These are phyloP conservation scores for Allochrocebus solatus DNA, from an alignment of 2,797 vertebrate genomes.

Conservation along the genomic window DNA sequence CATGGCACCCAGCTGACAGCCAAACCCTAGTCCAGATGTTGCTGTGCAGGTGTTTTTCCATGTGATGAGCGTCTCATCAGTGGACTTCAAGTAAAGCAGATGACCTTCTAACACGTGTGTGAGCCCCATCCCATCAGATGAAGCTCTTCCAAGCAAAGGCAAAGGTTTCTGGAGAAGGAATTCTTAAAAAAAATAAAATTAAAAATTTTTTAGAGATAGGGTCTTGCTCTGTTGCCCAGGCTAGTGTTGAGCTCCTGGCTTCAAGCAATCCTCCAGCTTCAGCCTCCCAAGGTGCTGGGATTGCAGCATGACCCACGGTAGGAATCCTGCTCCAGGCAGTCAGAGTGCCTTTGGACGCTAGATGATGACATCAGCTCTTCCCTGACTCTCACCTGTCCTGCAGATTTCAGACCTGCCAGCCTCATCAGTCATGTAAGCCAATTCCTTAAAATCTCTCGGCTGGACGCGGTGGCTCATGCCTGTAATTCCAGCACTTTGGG, in stretches of 20 bases:
- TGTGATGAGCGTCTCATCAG: neutral
- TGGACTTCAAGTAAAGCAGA: neutral
- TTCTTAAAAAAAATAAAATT: too few relatives aligned
- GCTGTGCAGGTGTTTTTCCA: too few relatives aligned
- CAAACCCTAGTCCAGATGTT: too few relatives aligned
- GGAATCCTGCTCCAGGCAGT: neutral
- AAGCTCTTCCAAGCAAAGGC: neutral
- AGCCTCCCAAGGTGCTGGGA: neutral
- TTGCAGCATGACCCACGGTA: neutral
- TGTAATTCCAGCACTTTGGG: neutral
- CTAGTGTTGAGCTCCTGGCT: neutral
- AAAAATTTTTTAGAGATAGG: neutral
- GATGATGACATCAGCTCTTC: accelerated
- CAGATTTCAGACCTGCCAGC: neutral
- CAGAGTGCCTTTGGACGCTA: neutral
- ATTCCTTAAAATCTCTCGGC: neutral
- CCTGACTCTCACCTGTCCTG: neutral
- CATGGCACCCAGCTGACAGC: too few relatives aligned
- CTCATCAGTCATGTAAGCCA: accelerated
- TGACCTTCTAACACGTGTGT: accelerated
- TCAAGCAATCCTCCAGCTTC: neutral
- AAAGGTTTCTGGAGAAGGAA: neutral
- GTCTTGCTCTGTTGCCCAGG: neutral
- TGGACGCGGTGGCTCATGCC: neutral
- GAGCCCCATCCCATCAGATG: neutral